phyloP scores from a whole-genome alignment of 2,797 vertebrate species.

The Phrynocephalus forsythii region DNA sequence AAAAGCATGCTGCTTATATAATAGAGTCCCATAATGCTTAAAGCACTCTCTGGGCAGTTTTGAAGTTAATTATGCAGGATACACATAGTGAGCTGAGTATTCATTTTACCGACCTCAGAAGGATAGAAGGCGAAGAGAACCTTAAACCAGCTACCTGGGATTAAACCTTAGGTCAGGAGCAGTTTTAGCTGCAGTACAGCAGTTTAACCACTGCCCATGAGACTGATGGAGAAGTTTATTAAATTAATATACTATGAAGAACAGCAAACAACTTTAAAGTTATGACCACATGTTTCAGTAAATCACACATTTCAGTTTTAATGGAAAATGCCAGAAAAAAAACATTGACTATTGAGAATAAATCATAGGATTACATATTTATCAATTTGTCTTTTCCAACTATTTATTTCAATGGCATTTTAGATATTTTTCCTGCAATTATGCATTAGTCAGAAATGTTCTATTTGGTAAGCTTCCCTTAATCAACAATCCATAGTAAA shows the following conservation, averaged over 20 bases:
- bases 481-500: not conserved
- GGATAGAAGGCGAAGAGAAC: too few relatives aligned
- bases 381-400: not conserved
- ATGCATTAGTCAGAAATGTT: not conserved
- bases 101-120: too few relatives aligned
- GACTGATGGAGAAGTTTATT: not conserved
- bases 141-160: too few relatives aligned
- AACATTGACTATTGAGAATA: conserved; percentile 27
- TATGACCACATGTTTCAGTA: conserved; percentile 7
- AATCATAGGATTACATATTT: conserved; percentile 42
- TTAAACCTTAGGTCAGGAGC: too few relatives aligned
- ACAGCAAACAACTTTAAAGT: conserved; percentile 37
- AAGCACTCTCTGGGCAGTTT: too few relatives aligned
- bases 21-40: too few relatives aligned
- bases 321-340: conserved; percentile 21
- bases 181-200: too few relatives aligned
- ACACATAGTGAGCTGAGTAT: too few relatives aligned
- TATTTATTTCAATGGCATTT: conserved; percentile 11
- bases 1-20: too few relatives aligned
- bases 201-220: too few relatives aligned
- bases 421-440: conserved; percentile 4
- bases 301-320: conserved; percentile 6
- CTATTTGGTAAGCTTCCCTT: not conserved
- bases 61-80: too few relatives aligned
- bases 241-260: conserved; percentile 38